A percentile compares a stretch with the other conserved stretches of the same genome.
phyloP scores from a whole-genome alignment of 1,140 invertebrate genomes.

The Pseudomyrmex sp. region DNA sequence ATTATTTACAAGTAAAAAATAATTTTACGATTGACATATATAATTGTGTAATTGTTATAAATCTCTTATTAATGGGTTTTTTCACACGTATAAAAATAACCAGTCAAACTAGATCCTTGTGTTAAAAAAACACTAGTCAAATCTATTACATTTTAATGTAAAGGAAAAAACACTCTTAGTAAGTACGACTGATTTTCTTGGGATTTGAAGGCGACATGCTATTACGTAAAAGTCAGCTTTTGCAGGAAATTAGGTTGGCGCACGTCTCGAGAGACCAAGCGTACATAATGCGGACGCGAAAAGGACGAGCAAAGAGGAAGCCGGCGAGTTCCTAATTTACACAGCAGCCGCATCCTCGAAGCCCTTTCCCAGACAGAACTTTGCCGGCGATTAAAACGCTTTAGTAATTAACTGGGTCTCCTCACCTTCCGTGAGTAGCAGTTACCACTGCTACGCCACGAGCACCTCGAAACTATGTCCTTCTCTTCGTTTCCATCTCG shows the following conservation, averaged over 20 bases:
- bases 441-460: constrained; percentile 60
- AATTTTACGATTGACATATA: too few relatives aligned
- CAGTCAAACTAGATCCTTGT: too few relatives aligned
- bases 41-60: too few relatives aligned
- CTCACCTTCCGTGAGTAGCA: constrained; percentile 74
- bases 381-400: constrained; percentile 85
- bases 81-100: too few relatives aligned
- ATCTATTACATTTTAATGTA: too few relatives aligned
- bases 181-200: constrained; percentile 17
- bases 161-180: neutral
- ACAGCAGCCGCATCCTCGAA: constrained; percentile 70
- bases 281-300: constrained; percentile 54
- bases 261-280: constrained; percentile 51
- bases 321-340: constrained; percentile 73
- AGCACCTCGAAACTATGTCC: constrained; percentile 35
- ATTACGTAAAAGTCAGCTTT: constrained; percentile 57
- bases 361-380: constrained; percentile 77
- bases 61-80: too few relatives aligned
- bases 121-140: too few relatives aligned
- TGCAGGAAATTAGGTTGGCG: constrained; percentile 49
- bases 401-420: constrained; percentile 76
- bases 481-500: constrained; percentile 20
- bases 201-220: constrained; percentile 11
- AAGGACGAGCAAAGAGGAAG: constrained; percentile 47
- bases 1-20: too few relatives aligned